A percentile compares a stretch with the other conserved stretches of the same genome.
Evolutionary conservation across 1,140 invertebrate species (phyloP).

Genomic region (Sinella curviseta): DNA sequence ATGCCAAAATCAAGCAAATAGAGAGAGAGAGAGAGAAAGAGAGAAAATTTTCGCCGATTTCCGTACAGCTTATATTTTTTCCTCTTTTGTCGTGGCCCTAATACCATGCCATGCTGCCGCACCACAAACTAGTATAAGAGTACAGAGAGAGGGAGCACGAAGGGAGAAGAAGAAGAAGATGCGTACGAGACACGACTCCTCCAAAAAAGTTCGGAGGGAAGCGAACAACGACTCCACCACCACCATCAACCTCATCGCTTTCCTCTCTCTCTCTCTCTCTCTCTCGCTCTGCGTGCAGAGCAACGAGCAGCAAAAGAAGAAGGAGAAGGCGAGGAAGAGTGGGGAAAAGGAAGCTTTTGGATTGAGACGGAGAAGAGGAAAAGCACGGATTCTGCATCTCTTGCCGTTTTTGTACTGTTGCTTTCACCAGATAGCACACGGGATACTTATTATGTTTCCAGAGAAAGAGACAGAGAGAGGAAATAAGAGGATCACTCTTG

Average conservation of each 20-base stretch:
- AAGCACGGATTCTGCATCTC: slow-evolving; percentile 1
- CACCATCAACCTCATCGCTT: neutral
- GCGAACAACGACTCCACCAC: neutral
- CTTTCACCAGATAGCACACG: neutral
- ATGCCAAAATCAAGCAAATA: too few species aligned
- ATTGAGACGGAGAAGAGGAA: neutral
- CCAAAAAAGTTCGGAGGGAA: neutral
- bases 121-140: neutral
- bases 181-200: too few species aligned
- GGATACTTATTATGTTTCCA: too few species aligned
- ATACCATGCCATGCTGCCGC: neutral
- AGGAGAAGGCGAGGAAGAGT: neutral
- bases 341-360: neutral
- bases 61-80: neutral
- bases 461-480: too few species aligned
- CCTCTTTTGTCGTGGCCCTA: neutral
- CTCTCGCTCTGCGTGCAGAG: too few species aligned
- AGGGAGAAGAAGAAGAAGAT: too few species aligned
- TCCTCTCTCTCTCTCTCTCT: too few species aligned
- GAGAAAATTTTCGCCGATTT: neutral
- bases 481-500: too few species aligned
- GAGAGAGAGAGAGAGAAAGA: too few species aligned
- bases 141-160: neutral
- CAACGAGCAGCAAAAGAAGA: too few species aligned
- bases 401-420: neutral